Base-by-base conservation (phyloP, 2,888 invertebrate species). In the Mechanitis messenoides region DNA sequence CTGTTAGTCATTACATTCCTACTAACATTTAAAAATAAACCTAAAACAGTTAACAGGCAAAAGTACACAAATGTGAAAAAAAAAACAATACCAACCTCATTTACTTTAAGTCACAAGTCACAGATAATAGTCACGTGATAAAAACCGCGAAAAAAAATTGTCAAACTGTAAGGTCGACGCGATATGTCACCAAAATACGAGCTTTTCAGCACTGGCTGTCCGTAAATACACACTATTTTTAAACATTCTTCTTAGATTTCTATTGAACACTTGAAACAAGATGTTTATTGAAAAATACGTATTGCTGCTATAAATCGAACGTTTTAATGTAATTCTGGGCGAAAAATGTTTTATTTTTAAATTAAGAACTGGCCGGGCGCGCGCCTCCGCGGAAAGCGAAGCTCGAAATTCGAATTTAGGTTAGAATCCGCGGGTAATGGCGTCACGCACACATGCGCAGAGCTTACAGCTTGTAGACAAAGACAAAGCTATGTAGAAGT, bases 361-460 rank as follows among this genome's bases (percentile, higher is more conserved):
- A 85, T 78, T 77, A 74, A 73, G 76, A 79, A 79, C 72, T 77
- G 80, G 80, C 81, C 80, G 80, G 82, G 82, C 77, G 82, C 78
- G 78, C 80, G 81, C 82, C 81, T 79, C 81, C 77, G 78, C 75
- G 80, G 76, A 75, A 79, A 79, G 81, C 79, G 77, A 79, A 80
- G 82, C 80, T 81, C 79, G 83, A 76, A 81, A 84, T 87, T 89
- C 81, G 83, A 81, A 87, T 87, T 87, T 88, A 87, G 89, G 89
- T 89, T 90, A 87, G 85, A 86, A 84, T 84, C 75, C 81, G 83
- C 83, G 84, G 81, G 84, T 78, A 80, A 84, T 73, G 82, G 82
- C 82, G 83, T 81, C 81, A 81, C 79, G 69, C 84, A 84, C 83
- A 85, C 85, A 85, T 82, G 84, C 87, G 85, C 85, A 81, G 63